Conservation (phyloP, 2,888 invertebrate genomes). For the Eupithecia subfuscata region DNA sequence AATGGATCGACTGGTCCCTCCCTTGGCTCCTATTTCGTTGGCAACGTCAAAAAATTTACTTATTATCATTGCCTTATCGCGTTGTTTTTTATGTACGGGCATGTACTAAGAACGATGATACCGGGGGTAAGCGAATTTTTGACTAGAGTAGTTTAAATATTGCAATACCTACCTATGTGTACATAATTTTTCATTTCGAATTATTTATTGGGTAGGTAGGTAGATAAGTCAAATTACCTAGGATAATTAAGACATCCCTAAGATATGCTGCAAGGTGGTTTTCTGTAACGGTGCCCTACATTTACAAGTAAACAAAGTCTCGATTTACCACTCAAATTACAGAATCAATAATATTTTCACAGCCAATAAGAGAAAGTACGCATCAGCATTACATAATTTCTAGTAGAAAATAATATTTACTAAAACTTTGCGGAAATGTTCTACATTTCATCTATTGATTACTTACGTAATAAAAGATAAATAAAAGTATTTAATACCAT, state of each 20-base stretch:
- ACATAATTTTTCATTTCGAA: too few relatives aligned
- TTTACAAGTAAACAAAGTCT: constrained; percentile 48
- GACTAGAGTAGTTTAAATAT: too few relatives aligned
- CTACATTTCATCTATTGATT: constrained; percentile 11
- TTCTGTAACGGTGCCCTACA: constrained; percentile 40
- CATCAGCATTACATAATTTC: constrained; percentile 29
- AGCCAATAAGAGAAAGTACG: constrained; percentile 30
- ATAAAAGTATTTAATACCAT: neutral
- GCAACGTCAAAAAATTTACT: too few relatives aligned
- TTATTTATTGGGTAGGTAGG: neutral
- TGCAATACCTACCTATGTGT: too few relatives aligned
- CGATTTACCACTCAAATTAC: constrained; percentile 47
- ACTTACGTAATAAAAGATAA: neutral
- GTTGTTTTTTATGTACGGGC: too few relatives aligned
- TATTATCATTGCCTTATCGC: too few relatives aligned
- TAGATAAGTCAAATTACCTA: neutral
- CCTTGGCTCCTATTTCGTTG: too few relatives aligned
- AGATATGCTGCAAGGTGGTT: constrained; percentile 37
- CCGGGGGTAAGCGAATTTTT: too few relatives aligned
- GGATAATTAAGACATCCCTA: neutral
- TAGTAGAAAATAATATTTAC: constrained; percentile 27
- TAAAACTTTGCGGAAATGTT: constrained; percentile 21
- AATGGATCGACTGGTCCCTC: too few relatives aligned
- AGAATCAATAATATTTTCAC: constrained; percentile 42
- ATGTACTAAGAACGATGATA: too few relatives aligned